Conservation (phyloP, 2,113 vertebrate genomes). For the Galbula dea region DNA sequence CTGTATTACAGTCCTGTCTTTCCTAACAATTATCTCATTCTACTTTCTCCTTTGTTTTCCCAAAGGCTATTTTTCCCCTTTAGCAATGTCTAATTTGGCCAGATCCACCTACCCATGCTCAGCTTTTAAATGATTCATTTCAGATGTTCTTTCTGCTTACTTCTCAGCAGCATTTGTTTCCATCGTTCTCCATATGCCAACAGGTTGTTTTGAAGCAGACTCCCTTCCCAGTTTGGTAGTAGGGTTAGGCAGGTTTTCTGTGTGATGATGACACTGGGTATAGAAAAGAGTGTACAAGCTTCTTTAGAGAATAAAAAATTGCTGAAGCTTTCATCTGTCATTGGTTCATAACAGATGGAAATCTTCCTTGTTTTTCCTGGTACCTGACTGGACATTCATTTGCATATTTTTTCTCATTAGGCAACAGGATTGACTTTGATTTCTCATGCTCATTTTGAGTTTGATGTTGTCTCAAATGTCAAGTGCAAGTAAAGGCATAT, state of each 20-base stretch:
- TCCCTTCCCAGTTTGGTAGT: background rate
- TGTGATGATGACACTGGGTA: background rate
- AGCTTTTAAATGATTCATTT: conserved; percentile 71
- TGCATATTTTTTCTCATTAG: background rate
- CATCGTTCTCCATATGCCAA: conserved; percentile 65
- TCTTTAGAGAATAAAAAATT: background rate
- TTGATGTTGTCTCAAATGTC: background rate
- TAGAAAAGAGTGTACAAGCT: background rate
- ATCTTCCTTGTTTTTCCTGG: background rate
- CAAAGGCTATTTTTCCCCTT: background rate
- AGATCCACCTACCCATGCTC: conserved; percentile 65
- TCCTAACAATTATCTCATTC: conserved; percentile 57
- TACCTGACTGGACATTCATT: background rate
- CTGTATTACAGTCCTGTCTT: background rate
- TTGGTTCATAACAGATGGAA: background rate
- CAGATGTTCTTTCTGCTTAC: conserved; percentile 68
- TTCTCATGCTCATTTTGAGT: background rate
- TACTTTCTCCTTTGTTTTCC: conserved; percentile 38
- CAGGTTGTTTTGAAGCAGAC: conserved; percentile 59
- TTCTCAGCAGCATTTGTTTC: conserved; percentile 67
- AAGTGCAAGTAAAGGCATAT: background rate
- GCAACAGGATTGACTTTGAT: background rate
- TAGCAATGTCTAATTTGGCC: conserved; percentile 61
- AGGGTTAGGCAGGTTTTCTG: background rate
- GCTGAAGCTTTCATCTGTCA: background rate